A percentile compares a stretch with the other conserved stretches of the same genome.
phyloP scores from a whole-genome alignment of 2,113 vertebrate species.

The Diadophis punctatus region DNA sequence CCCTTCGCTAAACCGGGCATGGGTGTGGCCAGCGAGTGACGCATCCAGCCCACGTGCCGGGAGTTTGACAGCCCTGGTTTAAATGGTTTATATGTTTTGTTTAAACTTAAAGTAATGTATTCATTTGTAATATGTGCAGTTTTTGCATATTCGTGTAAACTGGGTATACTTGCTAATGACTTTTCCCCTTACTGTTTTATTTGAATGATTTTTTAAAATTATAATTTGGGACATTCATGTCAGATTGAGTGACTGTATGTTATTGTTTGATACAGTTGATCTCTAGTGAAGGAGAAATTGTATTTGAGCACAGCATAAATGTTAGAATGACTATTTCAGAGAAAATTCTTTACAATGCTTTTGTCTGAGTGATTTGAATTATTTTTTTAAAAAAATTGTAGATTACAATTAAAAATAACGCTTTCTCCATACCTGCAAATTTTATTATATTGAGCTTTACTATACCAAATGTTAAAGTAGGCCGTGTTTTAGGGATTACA shows the following conservation, averaged over 20 bases:
- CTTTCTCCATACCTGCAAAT: neutral
- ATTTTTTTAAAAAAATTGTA: neutral
- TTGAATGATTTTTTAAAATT: neutral
- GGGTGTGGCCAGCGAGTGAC: too few species aligned
- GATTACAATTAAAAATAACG: neutral
- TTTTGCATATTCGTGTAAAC: neutral
- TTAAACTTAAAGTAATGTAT: neutral
- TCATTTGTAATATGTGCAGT: neutral
- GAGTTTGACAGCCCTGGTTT: too few species aligned
- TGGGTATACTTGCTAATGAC: neutral
- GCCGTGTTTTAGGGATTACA: neutral
- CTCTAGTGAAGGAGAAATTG: neutral
- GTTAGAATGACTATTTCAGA: neutral
- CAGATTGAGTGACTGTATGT: neutral
- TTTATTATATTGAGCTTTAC: neutral
- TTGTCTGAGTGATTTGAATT: neutral
- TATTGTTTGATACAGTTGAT: neutral
- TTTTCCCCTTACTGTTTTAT: neutral
- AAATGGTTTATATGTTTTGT: neutral
- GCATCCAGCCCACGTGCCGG: too few species aligned
- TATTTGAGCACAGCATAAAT: neutral
- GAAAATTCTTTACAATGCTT: neutral
- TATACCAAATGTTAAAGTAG: neutral
- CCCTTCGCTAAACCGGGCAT: too few species aligned
- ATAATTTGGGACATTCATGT: neutral